Evolutionary conservation across 1,140 invertebrate genomes (phyloP).

Genomic region (Heliconius himera): DNA sequence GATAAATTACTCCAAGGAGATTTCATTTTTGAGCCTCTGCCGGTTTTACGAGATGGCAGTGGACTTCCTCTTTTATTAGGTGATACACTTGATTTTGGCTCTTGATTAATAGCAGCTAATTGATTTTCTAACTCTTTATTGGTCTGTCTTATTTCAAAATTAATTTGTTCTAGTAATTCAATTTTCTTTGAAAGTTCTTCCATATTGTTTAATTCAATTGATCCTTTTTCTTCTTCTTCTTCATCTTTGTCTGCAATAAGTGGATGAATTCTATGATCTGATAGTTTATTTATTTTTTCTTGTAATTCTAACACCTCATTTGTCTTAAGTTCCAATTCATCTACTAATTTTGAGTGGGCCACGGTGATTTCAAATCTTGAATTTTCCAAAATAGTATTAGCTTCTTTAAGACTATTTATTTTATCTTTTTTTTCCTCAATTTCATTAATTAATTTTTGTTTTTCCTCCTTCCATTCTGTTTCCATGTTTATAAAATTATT

Average conservation of each 20-base stretch:
- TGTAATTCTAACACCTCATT: slow-evolving; percentile 71
- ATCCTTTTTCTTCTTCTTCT: slow-evolving; percentile 74
- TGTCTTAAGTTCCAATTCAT: slow-evolving; percentile 80
- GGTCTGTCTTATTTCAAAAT: slow-evolving; percentile 79
- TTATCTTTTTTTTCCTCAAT: slow-evolving; percentile 83
- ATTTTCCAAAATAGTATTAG: slow-evolving; percentile 80
- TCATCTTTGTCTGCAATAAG: slow-evolving; percentile 50
- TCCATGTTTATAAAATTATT: slow-evolving; percentile 88
- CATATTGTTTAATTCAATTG: slow-evolving; percentile 77
- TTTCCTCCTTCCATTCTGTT: slow-evolving; percentile 87
- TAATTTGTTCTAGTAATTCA: slow-evolving; percentile 80
- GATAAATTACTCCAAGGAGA: slow-evolving; percentile 75
- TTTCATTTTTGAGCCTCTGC: slow-evolving; percentile 66
- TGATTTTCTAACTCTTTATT: slow-evolving; percentile 83
- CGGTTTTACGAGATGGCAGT: slow-evolving; percentile 61
- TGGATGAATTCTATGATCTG: slow-evolving; percentile 25
- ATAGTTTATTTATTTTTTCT: slow-evolving; percentile 60
- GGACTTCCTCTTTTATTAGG: slow-evolving; percentile 66
- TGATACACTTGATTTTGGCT: slow-evolving; percentile 51
- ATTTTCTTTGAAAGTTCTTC: slow-evolving; percentile 76
- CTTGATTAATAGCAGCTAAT: slow-evolving; percentile 59
- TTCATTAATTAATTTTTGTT: slow-evolving; percentile 81
- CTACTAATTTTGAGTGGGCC: slow-evolving; percentile 81
- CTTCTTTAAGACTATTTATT: slow-evolving; percentile 78
- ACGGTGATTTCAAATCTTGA: slow-evolving; percentile 83